Percentiles rank a stretch among this genome's conserved stretches.
Evolutionary conservation across 1,140 invertebrate genomes (phyloP).

Genomic region (Dendroctonus valens): DNA sequence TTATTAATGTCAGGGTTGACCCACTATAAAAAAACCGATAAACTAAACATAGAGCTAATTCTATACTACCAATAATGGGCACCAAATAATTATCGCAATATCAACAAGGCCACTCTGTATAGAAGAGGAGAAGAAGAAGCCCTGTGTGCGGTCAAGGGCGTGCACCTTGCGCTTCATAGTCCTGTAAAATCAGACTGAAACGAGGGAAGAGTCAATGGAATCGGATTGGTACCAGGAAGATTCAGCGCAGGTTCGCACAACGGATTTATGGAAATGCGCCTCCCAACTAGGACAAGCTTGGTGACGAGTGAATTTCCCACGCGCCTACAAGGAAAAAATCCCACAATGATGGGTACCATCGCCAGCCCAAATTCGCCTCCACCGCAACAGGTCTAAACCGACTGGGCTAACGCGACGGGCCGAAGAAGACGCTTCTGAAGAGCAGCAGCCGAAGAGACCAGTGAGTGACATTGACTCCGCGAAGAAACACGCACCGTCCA

Average conservation of each 20-base stretch:
- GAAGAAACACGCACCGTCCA: conserved; percentile 26
- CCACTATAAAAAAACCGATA: conserved; percentile 2
- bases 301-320: conserved; percentile 17
- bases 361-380: conserved; percentile 16
- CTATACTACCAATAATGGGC: conserved; percentile 3
- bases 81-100: conserved; percentile 13
- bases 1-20: conserved; percentile 4
- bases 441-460: conserved; percentile 23
- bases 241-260: too few relatives aligned
- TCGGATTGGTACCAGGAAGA: too few relatives aligned
- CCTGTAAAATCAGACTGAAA: conserved; percentile 7
- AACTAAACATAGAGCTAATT: too few relatives aligned
- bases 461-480: conserved; percentile 36
- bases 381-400: conserved; percentile 15
- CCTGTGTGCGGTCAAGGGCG: conserved; percentile 30
- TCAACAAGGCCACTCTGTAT: not conserved
- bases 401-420: conserved; percentile 17
- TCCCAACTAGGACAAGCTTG: not conserved
- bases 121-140: conserved; percentile 15
- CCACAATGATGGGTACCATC: conserved; percentile 21
- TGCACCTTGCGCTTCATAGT: conserved; percentile 24
- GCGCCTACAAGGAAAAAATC: conserved; percentile 9
- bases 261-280: too few relatives aligned
- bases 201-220: too few relatives aligned
- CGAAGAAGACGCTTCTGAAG: conserved; percentile 28